These are phyloP conservation scores for Bubalus kerabau DNA, from an alignment of 2,113 vertebrate species.

Conservation along the genomic window DNA sequence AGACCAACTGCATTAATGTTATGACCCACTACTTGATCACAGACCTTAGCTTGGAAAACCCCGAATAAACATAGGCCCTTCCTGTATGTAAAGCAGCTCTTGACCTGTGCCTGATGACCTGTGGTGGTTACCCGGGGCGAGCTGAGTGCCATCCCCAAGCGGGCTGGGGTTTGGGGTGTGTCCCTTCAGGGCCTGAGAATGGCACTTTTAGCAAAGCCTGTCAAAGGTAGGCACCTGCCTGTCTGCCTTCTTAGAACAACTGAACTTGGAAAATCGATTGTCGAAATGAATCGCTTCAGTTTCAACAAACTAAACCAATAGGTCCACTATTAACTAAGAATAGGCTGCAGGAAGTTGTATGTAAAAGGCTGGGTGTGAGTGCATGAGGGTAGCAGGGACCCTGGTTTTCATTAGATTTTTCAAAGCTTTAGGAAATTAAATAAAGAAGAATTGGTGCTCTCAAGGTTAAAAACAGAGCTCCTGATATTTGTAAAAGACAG, in stretches of 20 bases:
- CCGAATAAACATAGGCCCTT: not conserved
- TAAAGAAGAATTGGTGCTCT: not conserved
- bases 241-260: not conserved
- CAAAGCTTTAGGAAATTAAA: not conserved
- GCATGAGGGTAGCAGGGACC: not conserved
- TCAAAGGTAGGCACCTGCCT: not conserved
- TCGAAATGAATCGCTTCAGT: not conserved
- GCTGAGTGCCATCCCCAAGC: not conserved
- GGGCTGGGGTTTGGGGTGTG: not conserved
- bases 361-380: not conserved
- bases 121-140: not conserved
- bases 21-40: not conserved
- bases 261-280: not conserved
- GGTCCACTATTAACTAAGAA: not conserved
- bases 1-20: not conserved
- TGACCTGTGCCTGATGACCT: fast-evolving
- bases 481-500: no score
- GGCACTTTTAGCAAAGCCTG: not conserved
- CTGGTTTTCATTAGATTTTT: not conserved
- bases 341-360: not conserved
- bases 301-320: not conserved
- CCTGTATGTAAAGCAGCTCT: not conserved
- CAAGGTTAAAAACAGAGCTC: not conserved
- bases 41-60: not conserved
- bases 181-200: not conserved